Conservation (phyloP, 1,140 invertebrate species). For the Heliothis subflexa region DNA sequence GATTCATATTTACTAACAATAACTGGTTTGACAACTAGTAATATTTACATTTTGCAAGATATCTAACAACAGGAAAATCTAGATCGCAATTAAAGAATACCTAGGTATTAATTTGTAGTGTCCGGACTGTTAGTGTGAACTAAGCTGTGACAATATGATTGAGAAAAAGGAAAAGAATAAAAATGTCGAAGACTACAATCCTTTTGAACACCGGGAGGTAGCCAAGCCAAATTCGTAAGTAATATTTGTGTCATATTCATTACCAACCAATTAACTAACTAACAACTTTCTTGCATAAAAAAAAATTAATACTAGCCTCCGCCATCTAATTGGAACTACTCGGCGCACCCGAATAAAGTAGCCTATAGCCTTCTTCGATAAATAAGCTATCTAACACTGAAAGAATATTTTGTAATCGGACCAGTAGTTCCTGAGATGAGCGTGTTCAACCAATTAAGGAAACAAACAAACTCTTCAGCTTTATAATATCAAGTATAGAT, state of each 20-base stretch:
- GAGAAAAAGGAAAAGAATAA: slow-evolving; percentile 49
- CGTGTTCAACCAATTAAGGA: too few species aligned
- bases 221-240: slow-evolving; percentile 89
- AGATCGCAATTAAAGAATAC: neutral
- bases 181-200: slow-evolving; percentile 86
- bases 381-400: too few species aligned
- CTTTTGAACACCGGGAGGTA: slow-evolving; percentile 89
- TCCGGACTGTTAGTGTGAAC: neutral
- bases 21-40: neutral
- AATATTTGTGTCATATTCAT: slow-evolving; percentile 46
- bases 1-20: neutral
- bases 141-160: neutral
- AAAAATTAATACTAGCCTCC: too few species aligned
- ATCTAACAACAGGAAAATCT: slow-evolving; percentile 5
- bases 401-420: too few species aligned
- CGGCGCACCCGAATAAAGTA: too few species aligned
- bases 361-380: too few species aligned
- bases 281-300: neutral
- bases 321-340: neutral
- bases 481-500: too few species aligned
- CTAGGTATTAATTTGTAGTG: neutral
- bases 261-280: neutral
- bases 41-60: neutral
- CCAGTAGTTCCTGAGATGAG: too few species aligned
- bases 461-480: too few species aligned